Evolutionary conservation across 2,113 vertebrate species (phyloP).

Genomic region (Dipodomys spectabilis): DNA sequence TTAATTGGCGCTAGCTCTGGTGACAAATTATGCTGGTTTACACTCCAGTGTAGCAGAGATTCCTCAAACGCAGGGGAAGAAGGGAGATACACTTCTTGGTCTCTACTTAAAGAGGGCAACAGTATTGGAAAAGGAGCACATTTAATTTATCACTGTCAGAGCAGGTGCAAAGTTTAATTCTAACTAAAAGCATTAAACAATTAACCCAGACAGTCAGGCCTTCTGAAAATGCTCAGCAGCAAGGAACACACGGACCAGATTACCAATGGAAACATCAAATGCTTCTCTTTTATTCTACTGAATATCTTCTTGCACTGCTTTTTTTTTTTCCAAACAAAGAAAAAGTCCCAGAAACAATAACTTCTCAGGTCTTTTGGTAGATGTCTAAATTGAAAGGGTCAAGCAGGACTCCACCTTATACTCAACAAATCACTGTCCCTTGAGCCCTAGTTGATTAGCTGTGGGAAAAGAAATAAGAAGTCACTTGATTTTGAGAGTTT

Average conservation of each 20-base stretch:
- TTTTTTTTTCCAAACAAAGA: conserved; percentile 57
- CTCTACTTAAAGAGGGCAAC: conserved; percentile 92
- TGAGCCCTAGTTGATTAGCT: conserved; percentile 67
- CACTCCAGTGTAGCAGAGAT: conserved; percentile 91
- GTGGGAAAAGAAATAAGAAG: conserved; percentile 65
- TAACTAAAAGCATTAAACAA: conserved; percentile 95
- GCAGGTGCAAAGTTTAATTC: conserved; percentile 94
- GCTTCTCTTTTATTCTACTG: conserved; percentile 83
- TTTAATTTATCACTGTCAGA: conserved; percentile 94
- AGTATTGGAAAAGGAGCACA: conserved; percentile 92
- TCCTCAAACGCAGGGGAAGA: conserved; percentile 89
- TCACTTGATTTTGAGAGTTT: conserved; percentile 58
- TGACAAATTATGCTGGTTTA: conserved; percentile 98
- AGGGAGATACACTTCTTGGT: conserved; percentile 92
- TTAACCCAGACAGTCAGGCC: conserved; percentile 92
- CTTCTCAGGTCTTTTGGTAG: conserved; percentile 77
- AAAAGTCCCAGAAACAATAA: conserved; percentile 73
- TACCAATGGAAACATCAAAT: conserved; percentile 84
- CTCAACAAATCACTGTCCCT: conserved; percentile 80
- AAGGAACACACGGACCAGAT: conserved; percentile 88
- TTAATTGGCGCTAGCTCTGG: conserved; percentile 95
- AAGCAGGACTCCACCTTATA: conserved; percentile 61
- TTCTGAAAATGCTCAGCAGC: conserved; percentile 89
- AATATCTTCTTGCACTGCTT: conserved; percentile 79
- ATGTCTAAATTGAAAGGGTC: conserved; percentile 79